Evolutionary conservation across 2,888 invertebrate species (phyloP), one percentile per base, ranked within the genome.

Genomic region (Cloeon dipterum): DNA sequence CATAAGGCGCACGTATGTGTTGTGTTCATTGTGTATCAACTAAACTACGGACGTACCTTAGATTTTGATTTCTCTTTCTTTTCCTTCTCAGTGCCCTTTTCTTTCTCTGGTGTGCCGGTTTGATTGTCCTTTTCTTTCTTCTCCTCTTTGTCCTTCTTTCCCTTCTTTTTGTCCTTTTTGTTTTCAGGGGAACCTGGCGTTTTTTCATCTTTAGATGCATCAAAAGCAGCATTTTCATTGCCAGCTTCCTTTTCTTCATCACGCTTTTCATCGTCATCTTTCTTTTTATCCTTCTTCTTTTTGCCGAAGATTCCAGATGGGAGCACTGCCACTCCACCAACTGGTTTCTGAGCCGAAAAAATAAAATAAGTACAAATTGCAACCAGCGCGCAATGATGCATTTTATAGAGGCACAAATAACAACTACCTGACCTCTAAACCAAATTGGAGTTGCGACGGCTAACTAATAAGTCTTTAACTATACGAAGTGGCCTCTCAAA

Each of bases 341-440:
- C 63, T 19, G 81, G 81, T 61, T 79, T 81, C 82, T 83, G 63
- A n/a, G n/a, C n/a, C n/a, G n/a, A n/a, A n/a, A n/a, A n/a, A n/a
- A n/a, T n/a, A n/a, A n/a, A n/a, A 38, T 26, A 4, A 14, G 26
- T 37, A n/a, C 40, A 3, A 34, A 26, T 7, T 21, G 34, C n/a
- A n/a, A n/a, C n/a, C n/a, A n/a, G n/a, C n/a, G n/a, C n/a, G n/a
- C n/a, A n/a, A n/a, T n/a, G n/a, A n/a, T n/a, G n/a, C n/a, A n/a
- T n/a, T n/a, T n/a, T n/a, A n/a, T n/a, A n/a, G n/a, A n/a, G n/a
- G n/a, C n/a, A n/a, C n/a, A n/a, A n/a, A n/a, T n/a, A n/a, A n/a
- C n/a, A n/a, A n/a, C n/a, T n/a, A n/a, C n/a, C n/a, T n/a, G n/a
- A n/a, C n/a, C n/a, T n/a, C n/a, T n/a, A n/a, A n/a, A n/a, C n/a